Evolutionary conservation across 1,140 invertebrate species (phyloP).

Genomic region (Oncopeltus fasciatus): DNA sequence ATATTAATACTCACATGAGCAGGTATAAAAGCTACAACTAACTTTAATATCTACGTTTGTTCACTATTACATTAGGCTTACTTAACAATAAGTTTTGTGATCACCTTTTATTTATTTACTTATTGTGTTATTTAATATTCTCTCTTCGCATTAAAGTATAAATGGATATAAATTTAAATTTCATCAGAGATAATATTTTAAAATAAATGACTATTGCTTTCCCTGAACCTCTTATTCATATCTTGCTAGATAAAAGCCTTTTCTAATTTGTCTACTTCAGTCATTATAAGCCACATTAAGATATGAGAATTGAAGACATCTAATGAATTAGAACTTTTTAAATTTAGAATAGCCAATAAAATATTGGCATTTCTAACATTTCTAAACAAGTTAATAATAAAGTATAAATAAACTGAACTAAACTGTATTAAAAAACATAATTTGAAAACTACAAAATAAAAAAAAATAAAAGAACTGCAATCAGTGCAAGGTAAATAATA

Average conservation of each 20-base stretch:
- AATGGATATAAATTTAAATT: no score
- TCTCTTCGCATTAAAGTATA: neutral
- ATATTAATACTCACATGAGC: no score
- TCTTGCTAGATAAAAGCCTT: neutral
- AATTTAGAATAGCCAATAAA: neutral
- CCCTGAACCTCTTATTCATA: constrained; percentile 1
- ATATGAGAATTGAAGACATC: no score
- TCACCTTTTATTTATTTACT: neutral
- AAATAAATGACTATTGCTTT: no score
- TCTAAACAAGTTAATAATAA: neutral
- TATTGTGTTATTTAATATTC: neutral
- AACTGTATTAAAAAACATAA: neutral
- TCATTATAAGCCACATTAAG: neutral
- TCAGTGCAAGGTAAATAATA: neutral
- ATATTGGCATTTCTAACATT: constrained; percentile 4
- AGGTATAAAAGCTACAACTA: no score
- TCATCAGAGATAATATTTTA: no score
- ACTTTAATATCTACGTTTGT: no score
- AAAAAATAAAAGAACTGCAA: neutral
- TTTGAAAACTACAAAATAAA: neutral
- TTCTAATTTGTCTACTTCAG: neutral
- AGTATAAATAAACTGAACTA: neutral
- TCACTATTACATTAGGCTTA: no score
- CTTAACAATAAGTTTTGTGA: no score
- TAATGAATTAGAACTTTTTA: neutral